Base-by-base conservation (phyloP, 2,113 vertebrate species). In the Damaliscus lunatus region DNA sequence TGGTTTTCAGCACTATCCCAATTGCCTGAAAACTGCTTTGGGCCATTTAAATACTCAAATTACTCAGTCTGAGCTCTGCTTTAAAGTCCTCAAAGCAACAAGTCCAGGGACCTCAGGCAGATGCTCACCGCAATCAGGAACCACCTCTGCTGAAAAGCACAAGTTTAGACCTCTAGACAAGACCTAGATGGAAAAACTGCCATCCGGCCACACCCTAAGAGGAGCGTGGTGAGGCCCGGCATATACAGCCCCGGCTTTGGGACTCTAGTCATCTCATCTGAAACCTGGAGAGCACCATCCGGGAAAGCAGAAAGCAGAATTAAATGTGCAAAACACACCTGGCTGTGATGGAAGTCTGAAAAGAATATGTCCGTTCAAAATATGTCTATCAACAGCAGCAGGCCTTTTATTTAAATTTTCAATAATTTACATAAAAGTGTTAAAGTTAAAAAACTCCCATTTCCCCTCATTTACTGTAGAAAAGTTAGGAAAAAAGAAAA, bases 1-100 rank as follows among this genome's bases (percentile, higher is more conserved):
- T 62, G 50, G 12, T 40, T 92, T 85, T 88, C 7, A 31, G 16
- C 17, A 81, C 84, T 59, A 55, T 33, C 31, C 36, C 88, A 91
- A 77, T 46, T 77, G 84, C 74, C 13, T 91, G 40, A 94, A 95
- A 96, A 89, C 59, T 81, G 29, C 96, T 81, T 96, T 80, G 88
- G 77, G 62, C 53, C 81, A 17, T 43, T 55, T 60, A 40, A 89
- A 43, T 31, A 48, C 31, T 36, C 64, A 64, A n/a, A n/a, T 10
- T 21, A 50, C 36, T 80, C 40, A 14, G 53, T 27, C 43, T 91
- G 67, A 64, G 87, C 19, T 78, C 83, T 27, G 33, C 60, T 40
- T 67, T 13, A 94, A 5, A 21, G 11, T n/a, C 77, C 62, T 86
- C 60, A 52, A 16, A 48, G 62, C 31, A 52, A 31, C 17, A 1